Base-by-base conservation (phyloP, 2,113 vertebrate species). In the Mesocricetus auratus region DNA sequence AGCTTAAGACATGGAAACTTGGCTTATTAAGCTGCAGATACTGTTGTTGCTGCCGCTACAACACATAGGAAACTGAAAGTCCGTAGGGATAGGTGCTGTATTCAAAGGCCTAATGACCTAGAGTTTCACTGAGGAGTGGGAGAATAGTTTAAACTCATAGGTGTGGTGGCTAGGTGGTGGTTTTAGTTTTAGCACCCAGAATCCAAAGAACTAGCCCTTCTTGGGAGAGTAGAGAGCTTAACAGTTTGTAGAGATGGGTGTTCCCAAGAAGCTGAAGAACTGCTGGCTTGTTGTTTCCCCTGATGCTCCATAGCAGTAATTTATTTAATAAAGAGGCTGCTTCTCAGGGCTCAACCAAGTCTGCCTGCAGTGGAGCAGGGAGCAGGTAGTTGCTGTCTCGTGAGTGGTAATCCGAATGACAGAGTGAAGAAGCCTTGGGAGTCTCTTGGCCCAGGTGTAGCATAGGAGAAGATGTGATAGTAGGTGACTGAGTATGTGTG, bases 21-120 rank as follows among this genome's bases (percentile, higher is more conserved):
- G 39, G 21, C 50, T 69, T 87, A 53, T 9, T 50, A 50, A 74
- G 39, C 60, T 33, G 16, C 10, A 22, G n/a, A 7, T n/a, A 1
- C 66, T 19, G 0, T 45, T 75, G 2, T 91, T 16, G 5, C 85
- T 69, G 21, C 62, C 0, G 0, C 74, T 24, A 0, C 2, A 29
- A 33, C 86, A 31, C 1, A 1, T 0, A 19, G 50, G 53, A 96
- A 94, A 88, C 36, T 8, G 5, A 31, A 78, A 7, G 47, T 39
- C 19, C 7, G 4, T 13, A 1, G 0, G 0, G 31, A 19, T 31
- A 0, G 50, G 36, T 26, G 0, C 3, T 16, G 19, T 53, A 42
- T 50, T 42, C 3, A 5, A 0, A 0, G 71, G 31, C 74, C 45
- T 42, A 75, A 62, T 10, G 33, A 19, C 33, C 33, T 33, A 0